Base-by-base conservation (phyloP, 2,888 invertebrate species). In the Microdon myrmicae region DNA sequence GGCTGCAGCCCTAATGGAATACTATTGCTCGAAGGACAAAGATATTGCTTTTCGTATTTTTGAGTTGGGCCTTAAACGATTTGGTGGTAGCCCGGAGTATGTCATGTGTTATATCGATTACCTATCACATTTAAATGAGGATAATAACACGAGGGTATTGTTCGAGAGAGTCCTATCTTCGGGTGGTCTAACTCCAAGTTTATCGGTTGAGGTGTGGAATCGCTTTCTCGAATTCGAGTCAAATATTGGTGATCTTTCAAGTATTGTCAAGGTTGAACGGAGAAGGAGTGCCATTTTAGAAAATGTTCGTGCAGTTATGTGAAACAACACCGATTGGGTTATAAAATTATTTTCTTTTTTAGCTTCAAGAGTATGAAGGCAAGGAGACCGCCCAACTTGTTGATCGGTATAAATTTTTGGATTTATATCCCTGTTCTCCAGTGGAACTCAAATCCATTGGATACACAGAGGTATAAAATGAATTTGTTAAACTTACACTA, bases 171-270 rank as follows among this genome's bases (percentile, higher is more conserved):
- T 99, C 2, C 83, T 99, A 1, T 94, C 96, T 0, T 94, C 96
- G 0, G 95, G 94, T 31, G 92, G 90, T 58, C 81, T 99, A 32
- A 89, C 92, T 70, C 88, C 92, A 0, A 95, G 96, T 74, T 90
- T 94, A 79, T 95, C 96, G 3, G 91, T 94, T 82, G 96, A 98
- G 75, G 95, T 99, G 51, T 99, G 99, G 99, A 97, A 98, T 82
- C 84, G 93, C 60, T 99, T 99, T 78, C 82, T 99, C 69, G 96
- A 99, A 78, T 99, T 99, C 78, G 99, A 99, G 81, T 95, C 96
- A 37, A 96, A 96, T 73, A 96, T 99, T 68, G 99, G 99, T 0
- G 99, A 99, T 80, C 80, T 99, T 41, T 90, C 96, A 37, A 95
- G 95, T 81, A 96, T 99, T 61, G 90, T 96, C 0, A 99, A 99